Evolutionary conservation across 2,797 vertebrate species (phyloP), one percentile per base, ranked within the genome.

Genomic region (Sciurus vulgaris): DNA sequence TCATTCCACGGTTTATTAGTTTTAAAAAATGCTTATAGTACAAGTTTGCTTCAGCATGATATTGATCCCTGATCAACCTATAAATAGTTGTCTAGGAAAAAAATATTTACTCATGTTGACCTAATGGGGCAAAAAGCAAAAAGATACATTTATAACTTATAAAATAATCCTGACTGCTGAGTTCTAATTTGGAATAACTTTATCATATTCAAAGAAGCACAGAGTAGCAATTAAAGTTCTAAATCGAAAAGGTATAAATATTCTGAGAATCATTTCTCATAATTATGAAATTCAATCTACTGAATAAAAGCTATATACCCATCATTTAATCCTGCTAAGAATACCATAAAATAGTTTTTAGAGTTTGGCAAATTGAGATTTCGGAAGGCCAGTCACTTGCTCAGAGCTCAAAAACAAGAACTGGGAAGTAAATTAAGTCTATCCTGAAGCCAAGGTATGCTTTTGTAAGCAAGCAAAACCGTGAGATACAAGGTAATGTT

Each of bases 381-480:
- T 44, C 10, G 59, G 44, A 79, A 73, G 86, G n/a, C 59, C 47
- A 15, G 35, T 28, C 67, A 51, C 63, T 83, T 86, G 95, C 33
- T 95, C 82, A 86, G 56, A 38, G 63, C 44, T 63, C 44, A 86
- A 95, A 92, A 79, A 54, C 22, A 56, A 74, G 24, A 73, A 22
- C 28, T 72, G 65, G 74, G 86, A 73, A 84, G 22, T 56, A 17
- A 86, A 94, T 49, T 88, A 33, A 38, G 41, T 51, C 76, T n/a
- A 33, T 79, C 77, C 86, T 86, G 70, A 77, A 84, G 26, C 15
- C 51, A 91, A 81, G 83, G 47, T n/a, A 76, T 38, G 84, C 28
- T 72, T 83, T 89, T 93, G 41, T 73, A 90, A 93, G 41, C 87
- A 92, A 70, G 73, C 59, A 93, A 82, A 95, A 92, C 59, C 22